These are phyloP conservation scores for Nasalis larvatus DNA, from an alignment of 2,113 vertebrate genomes.

Conservation along the genomic window DNA sequence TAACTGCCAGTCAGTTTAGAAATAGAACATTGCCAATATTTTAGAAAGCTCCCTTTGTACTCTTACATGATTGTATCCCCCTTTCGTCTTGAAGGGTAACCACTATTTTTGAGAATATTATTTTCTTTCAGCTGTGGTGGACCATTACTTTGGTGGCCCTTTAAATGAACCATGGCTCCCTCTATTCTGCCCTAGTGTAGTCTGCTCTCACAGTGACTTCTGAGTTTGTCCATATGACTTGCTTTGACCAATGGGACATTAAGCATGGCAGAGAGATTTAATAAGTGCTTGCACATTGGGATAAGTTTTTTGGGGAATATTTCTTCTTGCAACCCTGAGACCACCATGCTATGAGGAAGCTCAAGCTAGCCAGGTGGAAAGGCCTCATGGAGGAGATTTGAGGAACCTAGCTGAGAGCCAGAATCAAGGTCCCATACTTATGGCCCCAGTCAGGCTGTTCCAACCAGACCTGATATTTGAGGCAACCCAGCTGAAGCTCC, in stretches of 20 bases:
- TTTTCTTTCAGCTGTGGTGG: background rate
- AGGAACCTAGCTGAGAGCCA: background rate
- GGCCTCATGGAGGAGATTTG: background rate
- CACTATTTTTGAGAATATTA: background rate
- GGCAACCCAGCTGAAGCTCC: background rate
- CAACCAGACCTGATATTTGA: background rate
- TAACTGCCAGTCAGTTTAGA: background rate
- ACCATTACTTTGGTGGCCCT: background rate
- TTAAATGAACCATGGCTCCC: background rate
- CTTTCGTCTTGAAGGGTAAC: background rate
- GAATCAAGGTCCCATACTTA: background rate
- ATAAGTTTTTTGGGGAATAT: background rate
- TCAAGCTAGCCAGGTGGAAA: background rate
- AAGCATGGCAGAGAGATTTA: background rate
- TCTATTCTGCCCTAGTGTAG: background rate
- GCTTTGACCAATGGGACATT: background rate
- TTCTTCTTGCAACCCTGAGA: background rate
- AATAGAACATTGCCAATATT: background rate
- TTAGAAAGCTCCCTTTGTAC: background rate
- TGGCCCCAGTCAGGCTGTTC: background rate
- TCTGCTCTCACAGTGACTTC: background rate
- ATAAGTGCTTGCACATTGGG: background rate
- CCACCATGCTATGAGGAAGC: background rate
- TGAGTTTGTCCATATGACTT: background rate
- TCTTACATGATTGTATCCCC: background rate